These are phyloP conservation scores for Temnothorax rugatulus DNA, from an alignment of 2,888 invertebrate species.

Conservation along the genomic window DNA sequence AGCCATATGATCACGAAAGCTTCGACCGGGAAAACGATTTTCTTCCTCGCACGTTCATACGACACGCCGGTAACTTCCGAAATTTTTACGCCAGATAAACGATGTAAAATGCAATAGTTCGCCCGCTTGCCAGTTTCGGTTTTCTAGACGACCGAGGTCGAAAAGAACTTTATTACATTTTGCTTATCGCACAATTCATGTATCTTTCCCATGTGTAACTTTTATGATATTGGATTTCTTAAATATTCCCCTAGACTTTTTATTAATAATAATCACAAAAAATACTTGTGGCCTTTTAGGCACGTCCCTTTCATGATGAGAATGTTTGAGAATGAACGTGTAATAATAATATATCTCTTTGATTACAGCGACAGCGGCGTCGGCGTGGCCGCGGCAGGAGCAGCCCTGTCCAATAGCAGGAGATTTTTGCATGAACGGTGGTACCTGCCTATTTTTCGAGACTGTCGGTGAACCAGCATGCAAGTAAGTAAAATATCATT, in stretches of 20 bases:
- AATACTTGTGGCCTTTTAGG: neutral
- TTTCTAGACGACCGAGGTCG: neutral
- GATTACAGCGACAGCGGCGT: constrained; percentile 87
- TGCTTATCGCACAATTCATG: neutral
- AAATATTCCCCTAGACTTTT: neutral
- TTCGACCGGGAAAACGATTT: neutral
- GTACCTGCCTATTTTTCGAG: constrained; percentile 94
- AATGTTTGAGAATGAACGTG: neutral
- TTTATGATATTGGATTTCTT: neutral
- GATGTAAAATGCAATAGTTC: constrained; percentile 21
- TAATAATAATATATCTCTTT: constrained; percentile 65
- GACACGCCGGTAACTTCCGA: constrained; percentile 3
- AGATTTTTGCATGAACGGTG: constrained; percentile 95
- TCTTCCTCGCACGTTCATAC: neutral
- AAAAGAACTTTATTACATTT: neutral
- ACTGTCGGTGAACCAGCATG: constrained; percentile 93
- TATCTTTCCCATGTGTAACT: neutral
- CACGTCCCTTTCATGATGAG: neutral
- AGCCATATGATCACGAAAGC: neutral
- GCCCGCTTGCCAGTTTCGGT: neutral
- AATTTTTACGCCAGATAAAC: constrained; percentile 26
- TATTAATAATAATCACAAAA: neutral
- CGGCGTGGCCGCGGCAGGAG: constrained; percentile 88
- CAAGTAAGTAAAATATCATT: constrained; percentile 88
- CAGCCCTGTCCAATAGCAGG: constrained; percentile 90